Base-by-base conservation (phyloP, 1,140 invertebrate species). In the Hormaphis cornu region DNA sequence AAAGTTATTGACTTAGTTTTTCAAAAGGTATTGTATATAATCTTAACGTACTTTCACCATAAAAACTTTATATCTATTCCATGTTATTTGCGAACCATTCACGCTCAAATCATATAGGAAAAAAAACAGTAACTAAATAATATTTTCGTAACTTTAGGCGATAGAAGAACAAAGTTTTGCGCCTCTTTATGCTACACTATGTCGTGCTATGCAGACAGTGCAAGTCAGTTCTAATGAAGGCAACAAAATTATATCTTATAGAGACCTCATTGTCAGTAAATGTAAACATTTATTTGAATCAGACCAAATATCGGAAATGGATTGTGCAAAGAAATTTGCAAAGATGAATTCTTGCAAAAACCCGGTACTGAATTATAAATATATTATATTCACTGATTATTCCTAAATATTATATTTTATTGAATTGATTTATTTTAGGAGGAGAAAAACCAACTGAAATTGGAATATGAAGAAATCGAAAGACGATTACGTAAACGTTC, bases 161-260 rank as follows among this genome's bases (percentile, higher is more conserved):
- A 87, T 97, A 30, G 89, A 94, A 80, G 94, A 97, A 78, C 94
- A 93, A 2, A 89, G 86, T 76, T 97, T 95, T 76, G 91, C 91
- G 7, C 86, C 88, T 35, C 88, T 89, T 0, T 97, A 97, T 82
- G 94, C 94, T 1, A 82, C 86, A 48, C 86, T 97, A 82, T 91
- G 89, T 74, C 85, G 85, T 76, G 83, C 86, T 74, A 78, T 87
- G 6, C 80, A 77, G 69, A 76, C 77, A 66, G 83, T 84, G 76
- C 83, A 85, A 81, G 85, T 85, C 70, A 76, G 70, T 35, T 74
- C 72, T n/a, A 70, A 69, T 73, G 71, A 73, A 16, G 63, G 75
- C 24, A 74, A 76, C 53, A 76, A 78, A 42, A 72, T n/a, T n/a
- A n/a, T n/a, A 26, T 71, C 76, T 42, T 95, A 95, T 79, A 83